phyloP scores from a whole-genome alignment of 1,140 invertebrate genomes.

The Hyposmocoma kahamanoa region DNA sequence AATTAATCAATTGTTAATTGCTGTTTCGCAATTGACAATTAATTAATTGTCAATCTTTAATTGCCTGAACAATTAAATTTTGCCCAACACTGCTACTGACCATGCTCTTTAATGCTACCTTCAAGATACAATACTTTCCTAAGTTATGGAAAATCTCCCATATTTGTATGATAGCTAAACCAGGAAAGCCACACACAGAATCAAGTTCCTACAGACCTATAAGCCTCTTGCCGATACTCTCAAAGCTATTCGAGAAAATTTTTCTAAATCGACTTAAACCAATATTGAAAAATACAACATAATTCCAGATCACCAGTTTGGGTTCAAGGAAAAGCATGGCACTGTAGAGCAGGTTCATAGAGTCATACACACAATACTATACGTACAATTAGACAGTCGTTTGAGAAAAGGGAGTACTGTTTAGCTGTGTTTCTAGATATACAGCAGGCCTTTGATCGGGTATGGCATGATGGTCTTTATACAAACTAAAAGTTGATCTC shows the following conservation, averaged over 20 bases:
- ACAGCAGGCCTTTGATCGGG: not conserved
- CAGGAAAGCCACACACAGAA: not conserved
- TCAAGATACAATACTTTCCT: not conserved
- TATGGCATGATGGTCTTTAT: no score
- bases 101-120: not conserved
- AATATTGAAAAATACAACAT: not conserved
- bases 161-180: not conserved
- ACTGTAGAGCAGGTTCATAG: conserved; percentile 3
- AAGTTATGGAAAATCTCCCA: not conserved
- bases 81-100: not conserved
- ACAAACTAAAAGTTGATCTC: no score
- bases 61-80: no score
- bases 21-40: no score
- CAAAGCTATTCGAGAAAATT: conserved; percentile 1
- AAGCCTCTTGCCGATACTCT: not conserved
- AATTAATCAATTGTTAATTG: no score
- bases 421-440: not conserved
- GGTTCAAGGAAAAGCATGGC: not conserved
- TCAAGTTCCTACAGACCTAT: not conserved
- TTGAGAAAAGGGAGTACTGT: conserved; percentile 1
- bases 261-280: not conserved
- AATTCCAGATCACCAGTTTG: conserved; percentile 1
- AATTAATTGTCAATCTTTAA: no score
- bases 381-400: not conserved
- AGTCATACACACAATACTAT: not conserved